Base-by-base conservation (phyloP, 37 sponge, comb jelly and placozoan genomes). In the Aplysina aerophoba region DNA sequence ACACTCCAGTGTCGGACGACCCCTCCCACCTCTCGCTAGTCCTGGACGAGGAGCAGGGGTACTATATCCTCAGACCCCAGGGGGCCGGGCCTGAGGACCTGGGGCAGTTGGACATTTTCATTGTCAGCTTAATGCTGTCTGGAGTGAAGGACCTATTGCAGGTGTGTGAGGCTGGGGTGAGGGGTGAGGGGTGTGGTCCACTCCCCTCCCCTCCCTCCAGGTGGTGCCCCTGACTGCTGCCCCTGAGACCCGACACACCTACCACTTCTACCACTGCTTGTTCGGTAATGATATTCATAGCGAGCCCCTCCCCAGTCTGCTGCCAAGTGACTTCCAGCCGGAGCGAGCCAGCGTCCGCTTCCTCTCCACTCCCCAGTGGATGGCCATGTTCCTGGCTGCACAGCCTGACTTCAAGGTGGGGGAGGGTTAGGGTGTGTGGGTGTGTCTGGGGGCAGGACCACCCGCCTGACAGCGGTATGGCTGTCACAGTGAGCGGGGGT, bases 211-310 rank as follows among this genome's bases (percentile, higher is more conserved):
- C 22, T n/a, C 71, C 4, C 37, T 13, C 11, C 41, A 60, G 59
- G 59, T 71, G 22, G 78, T 75, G 16, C 37, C 78, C 44, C n/a
- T 75, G 21, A 22, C 53, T 14, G 24, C 50, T 5, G 2, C 17
- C 16, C 22, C 54, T 38, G 39, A 75, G 11, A 54, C 53, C 24
- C 15, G 24, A 16, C 78, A n/a, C 54, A 75, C 54, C 15, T 88
- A 61, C 25, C 65, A 93, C 73, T 94, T 94, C 79, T 83, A 83
- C 57, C 92, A 90, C 69, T 55, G 59, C 79, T 59, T 94, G 31
- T 81, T 94, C 55, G 95, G 92, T 37, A 94, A 94, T 79, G 90
- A 89, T 63, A 94, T 94, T 38, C 88, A 83, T 0, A 93, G 85
- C 0, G 88, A 89, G 59, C 68, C 83, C 12, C 86, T 94, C 71